These are phyloP conservation scores for Eupithecia subumbrata DNA, from an alignment of 2,888 invertebrate species.

Conservation along the genomic window DNA sequence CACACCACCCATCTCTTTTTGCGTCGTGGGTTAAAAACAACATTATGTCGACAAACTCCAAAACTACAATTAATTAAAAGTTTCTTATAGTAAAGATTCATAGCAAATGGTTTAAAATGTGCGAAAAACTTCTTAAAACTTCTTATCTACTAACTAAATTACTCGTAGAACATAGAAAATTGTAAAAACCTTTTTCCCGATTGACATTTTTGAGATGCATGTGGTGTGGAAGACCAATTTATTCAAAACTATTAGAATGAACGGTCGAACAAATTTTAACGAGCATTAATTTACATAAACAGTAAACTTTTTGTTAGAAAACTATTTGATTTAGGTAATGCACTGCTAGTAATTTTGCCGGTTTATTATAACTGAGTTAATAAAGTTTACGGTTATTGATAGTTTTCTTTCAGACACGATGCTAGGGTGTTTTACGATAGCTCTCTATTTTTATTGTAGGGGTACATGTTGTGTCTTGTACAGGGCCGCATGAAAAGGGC, in stretches of 20 bases:
- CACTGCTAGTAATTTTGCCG: background rate
- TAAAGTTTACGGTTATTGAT: background rate
- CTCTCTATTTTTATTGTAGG: slow-evolving; percentile 10
- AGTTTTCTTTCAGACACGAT: background rate
- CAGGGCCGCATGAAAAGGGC: background rate
- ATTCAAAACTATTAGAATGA: background rate
- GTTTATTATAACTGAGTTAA: background rate
- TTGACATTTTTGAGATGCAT: background rate
- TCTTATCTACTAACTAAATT: no score
- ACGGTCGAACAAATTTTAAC: background rate
- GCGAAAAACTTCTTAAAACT: no score
- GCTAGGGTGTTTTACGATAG: slow-evolving; percentile 9
- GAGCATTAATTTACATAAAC: background rate
- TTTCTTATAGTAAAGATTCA: no score
- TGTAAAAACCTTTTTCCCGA: no score
- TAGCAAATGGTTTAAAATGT: no score
- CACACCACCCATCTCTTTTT: no score
- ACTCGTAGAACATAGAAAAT: no score
- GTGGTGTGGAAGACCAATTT: background rate
- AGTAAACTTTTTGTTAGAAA: background rate
- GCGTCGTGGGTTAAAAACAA: no score
- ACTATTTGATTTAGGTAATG: background rate
- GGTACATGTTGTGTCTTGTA: slow-evolving; percentile 14
- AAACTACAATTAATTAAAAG: no score
- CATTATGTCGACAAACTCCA: no score